Conservation (phyloP, 2,113 vertebrate genomes). For the Poeciliopsis occidentalis region DNA sequence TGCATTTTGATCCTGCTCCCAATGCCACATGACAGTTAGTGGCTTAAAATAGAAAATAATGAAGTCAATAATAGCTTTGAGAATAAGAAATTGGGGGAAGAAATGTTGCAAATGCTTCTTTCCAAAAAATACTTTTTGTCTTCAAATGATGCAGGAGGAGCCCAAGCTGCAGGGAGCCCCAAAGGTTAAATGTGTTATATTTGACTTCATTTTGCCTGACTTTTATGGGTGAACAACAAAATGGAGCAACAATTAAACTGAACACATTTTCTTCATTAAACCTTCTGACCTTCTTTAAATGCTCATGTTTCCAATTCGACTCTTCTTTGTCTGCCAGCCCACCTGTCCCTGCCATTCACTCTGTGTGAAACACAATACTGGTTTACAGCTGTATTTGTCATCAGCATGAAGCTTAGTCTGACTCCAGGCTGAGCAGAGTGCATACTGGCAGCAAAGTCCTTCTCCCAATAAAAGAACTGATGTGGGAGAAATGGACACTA, state of each 20-base stretch:
- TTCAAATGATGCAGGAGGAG: too few species aligned
- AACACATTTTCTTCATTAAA: not conserved
- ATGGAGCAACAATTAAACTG: slow-evolving; percentile 15
- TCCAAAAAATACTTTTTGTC: too few species aligned
- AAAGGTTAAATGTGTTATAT: not conserved
- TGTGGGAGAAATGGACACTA: slow-evolving; percentile 27
- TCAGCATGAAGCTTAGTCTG: slow-evolving; percentile 41
- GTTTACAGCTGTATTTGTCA: slow-evolving; percentile 62
- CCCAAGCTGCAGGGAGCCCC: too few species aligned
- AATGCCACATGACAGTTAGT: too few species aligned
- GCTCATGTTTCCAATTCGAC: slow-evolving; percentile 12
- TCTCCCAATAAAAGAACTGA: slow-evolving; percentile 4
- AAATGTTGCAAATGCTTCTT: not conserved
- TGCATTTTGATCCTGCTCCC: too few species aligned
- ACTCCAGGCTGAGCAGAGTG: slow-evolving; percentile 6
- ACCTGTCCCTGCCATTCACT: slow-evolving; percentile 62
- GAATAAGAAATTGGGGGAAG: not conserved
- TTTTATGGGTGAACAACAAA: not conserved
- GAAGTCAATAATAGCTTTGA: not conserved
- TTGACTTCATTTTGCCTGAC: not conserved
- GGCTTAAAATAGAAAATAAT: not conserved
- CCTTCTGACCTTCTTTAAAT: not conserved
- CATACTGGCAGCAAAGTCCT: slow-evolving; percentile 7
- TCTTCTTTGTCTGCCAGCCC: slow-evolving; percentile 46
- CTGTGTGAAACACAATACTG: slow-evolving; percentile 61